A percentile compares a stretch with the other conserved stretches of the same genome.
Conservation (phyloP, 2,113 vertebrate genomes). For the Zeus faber region DNA sequence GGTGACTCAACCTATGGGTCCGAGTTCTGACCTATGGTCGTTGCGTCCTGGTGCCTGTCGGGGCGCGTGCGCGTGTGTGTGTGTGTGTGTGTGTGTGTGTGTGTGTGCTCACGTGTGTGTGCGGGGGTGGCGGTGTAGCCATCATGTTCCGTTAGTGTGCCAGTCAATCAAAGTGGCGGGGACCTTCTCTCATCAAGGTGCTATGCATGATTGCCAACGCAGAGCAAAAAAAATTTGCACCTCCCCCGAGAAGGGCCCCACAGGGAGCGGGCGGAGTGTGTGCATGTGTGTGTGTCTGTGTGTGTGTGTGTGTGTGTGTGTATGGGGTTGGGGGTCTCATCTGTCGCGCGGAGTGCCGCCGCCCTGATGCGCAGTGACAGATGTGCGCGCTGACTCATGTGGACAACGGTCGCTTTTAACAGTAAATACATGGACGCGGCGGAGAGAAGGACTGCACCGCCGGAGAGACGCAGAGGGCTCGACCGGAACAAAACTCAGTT, state of each 20-base stretch:
- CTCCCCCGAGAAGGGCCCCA: conserved; percentile 47
- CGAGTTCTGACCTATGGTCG: too few species aligned
- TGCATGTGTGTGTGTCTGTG: too few species aligned
- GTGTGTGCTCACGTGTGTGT: too few species aligned
- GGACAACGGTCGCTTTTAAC: conserved; percentile 45
- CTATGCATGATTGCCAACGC: conserved; percentile 65
- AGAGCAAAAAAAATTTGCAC: conserved; percentile 63
- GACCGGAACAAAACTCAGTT: too few species aligned
- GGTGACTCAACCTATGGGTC: conserved; percentile 53
- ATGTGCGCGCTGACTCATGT: conserved; percentile 53
- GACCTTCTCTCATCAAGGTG: conserved; percentile 70
- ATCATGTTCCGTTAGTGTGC: conserved; percentile 63
- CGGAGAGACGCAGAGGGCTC: conserved; percentile 1
- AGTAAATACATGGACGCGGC: conserved; percentile 31
- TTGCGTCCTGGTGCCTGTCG: conserved; percentile 42
- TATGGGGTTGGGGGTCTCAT: conserved; percentile 66
- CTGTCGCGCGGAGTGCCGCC: conserved; percentile 63
- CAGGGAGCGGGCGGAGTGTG: conserved; percentile 53
- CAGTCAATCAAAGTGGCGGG: conserved; percentile 70
- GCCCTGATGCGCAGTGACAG: conserved; percentile 62
- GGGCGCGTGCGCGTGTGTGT: conserved; percentile 25
- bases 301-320: too few species aligned
- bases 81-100: conserved; percentile 38
- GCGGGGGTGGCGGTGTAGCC: conserved; percentile 17
- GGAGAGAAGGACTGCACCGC: conserved; percentile 25